Base-by-base conservation (phyloP, 1,140 invertebrate species). In the Leptinotarsa defecta region DNA sequence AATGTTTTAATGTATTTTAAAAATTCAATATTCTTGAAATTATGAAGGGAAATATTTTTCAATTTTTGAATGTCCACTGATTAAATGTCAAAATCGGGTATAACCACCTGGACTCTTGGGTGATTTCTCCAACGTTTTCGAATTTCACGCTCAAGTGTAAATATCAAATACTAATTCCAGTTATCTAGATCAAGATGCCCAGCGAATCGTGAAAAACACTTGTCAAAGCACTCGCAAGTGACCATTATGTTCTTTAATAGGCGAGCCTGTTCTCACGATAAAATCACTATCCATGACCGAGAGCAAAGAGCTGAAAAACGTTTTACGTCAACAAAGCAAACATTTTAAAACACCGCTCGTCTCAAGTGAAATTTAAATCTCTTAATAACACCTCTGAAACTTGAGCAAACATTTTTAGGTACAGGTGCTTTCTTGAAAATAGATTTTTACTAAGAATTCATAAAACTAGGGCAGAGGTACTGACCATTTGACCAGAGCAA, bases 221-320 rank as follows among this genome's bases (percentile, higher is more conserved):
- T 74, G 72, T 72, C 69, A 65, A 74, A 68, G 71, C 70, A 76
- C 71, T 73, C 68, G 63, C 67, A 72, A 72, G 67, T 71, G 71
- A 49, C 71, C 68, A 74, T 74, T 77, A 68, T 43, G 67, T 15
- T 75, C 49, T 43, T 48, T 48, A 19, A 68, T 57, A 57, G 15
- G 15, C n/a, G 15, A 19, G 57, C 49, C 48, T 48, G 73, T 81
- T 79, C 78, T 76, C 78, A 81, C 80, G 80, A 81, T 81, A 79
- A 81, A 77, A 79, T 81, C 80, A 78, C 73, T 62, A 78, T 75
- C 75, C 78, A 73, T 78, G 75, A 79, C 79, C 34, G 71, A 63
- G 43, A 62, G 74, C 15, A 78, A 74, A 65, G 15, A 63, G n/a
- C 61, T 49, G 68, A 77, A 43, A 76, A 80, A 71, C 74, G 76